Evolutionary conservation across 30 jellyfish, hydroid and myxozoan genomes (phyloP).

Genomic region (Mastigias papua): DNA sequence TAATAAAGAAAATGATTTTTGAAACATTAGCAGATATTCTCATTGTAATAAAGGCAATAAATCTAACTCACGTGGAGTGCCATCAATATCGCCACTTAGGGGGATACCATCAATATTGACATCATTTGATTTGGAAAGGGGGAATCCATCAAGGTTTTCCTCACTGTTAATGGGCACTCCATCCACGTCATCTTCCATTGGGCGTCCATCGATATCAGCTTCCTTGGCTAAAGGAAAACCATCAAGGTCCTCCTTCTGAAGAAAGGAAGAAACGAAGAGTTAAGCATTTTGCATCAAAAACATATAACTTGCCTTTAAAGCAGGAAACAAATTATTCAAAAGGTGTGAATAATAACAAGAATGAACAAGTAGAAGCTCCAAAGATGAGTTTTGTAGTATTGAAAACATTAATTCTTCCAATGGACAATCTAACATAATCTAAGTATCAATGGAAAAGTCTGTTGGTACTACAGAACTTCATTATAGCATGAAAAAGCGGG

Average conservation of each 20-base stretch:
- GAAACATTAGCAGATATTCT: too few species aligned
- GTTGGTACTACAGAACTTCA: too few species aligned
- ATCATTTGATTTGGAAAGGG: slow-evolving; percentile 71
- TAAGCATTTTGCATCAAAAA: not conserved
- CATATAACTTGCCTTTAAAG: not conserved
- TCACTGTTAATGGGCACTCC: slow-evolving; percentile 76
- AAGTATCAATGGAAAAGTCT: too few species aligned
- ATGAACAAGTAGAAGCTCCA: too few species aligned
- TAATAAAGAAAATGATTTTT: too few species aligned
- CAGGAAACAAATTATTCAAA: not conserved
- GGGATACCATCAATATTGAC: slow-evolving; percentile 79
- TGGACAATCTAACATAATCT: too few species aligned
- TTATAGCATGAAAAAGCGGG: too few species aligned
- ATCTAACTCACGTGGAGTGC: slow-evolving; percentile 56
- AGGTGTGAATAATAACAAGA: too few species aligned
- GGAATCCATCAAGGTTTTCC: slow-evolving; percentile 86
- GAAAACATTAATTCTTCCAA: too few species aligned
- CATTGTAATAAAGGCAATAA: not conserved
- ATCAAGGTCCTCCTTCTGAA: slow-evolving; percentile 60
- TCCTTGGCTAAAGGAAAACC: slow-evolving; percentile 81
- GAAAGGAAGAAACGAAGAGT: not conserved
- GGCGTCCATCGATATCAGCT: slow-evolving; percentile 76
- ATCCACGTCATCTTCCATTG: slow-evolving; percentile 84
- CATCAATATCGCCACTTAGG: slow-evolving; percentile 61
- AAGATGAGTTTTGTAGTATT: too few species aligned